Evolutionary conservation across 2,888 invertebrate genomes (phyloP).

Genomic region (Trissolcus brochymenae): DNA sequence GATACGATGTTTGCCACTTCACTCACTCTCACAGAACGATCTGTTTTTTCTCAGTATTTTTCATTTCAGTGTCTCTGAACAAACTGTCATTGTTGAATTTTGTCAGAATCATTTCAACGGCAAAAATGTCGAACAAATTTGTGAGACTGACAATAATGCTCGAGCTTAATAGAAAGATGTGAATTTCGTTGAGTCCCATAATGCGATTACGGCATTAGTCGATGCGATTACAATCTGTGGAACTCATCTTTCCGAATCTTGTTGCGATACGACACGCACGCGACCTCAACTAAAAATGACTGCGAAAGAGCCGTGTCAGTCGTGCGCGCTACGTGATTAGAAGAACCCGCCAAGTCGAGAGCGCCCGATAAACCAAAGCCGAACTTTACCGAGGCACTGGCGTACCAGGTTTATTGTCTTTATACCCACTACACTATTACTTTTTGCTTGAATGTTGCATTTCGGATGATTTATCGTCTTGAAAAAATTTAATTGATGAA

Average conservation of each 20-base stretch:
- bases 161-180: background rate
- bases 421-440: too few relatives aligned
- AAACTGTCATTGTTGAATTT: too few relatives aligned
- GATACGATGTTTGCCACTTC: too few relatives aligned
- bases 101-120: background rate
- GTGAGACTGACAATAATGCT: background rate
- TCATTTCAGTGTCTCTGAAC: too few relatives aligned
- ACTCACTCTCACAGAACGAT: too few relatives aligned
- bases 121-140: background rate
- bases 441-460: too few relatives aligned
- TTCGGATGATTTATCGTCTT: too few relatives aligned
- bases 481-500: too few relatives aligned
- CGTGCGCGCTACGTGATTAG: slow-evolving; percentile 62
- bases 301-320: slow-evolving; percentile 61
- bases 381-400: slow-evolving; percentile 46
- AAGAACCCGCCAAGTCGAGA: slow-evolving; percentile 68
- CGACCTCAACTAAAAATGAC: slow-evolving; percentile 65
- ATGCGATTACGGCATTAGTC: slow-evolving; percentile 3
- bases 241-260: slow-evolving; percentile 27
- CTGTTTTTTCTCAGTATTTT: too few relatives aligned
- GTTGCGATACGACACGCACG: slow-evolving; percentile 60
- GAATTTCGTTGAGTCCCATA: background rate
- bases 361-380: slow-evolving; percentile 53
- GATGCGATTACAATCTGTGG: slow-evolving; percentile 4
- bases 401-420: too few relatives aligned